phyloP scores from a whole-genome alignment of 2,797 vertebrate genomes.

The Pyrocephalus nanus region DNA sequence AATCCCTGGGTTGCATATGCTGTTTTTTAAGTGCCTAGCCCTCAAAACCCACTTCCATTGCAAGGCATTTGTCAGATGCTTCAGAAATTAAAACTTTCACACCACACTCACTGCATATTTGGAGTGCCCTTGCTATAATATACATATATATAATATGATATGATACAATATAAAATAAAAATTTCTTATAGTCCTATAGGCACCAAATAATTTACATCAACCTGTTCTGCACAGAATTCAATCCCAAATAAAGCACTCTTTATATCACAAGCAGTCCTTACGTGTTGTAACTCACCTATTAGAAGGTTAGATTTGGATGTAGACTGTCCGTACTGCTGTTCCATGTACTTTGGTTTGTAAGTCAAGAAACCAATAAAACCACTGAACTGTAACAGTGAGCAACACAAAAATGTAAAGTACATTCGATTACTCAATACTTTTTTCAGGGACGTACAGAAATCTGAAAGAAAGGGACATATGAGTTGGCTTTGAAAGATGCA shows the following conservation, averaged over 20 bases:
- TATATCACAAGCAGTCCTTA: neutral
- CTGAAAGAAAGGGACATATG: slow-evolving; percentile 72
- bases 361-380: slow-evolving; percentile 84
- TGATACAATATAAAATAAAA: neutral
- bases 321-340: slow-evolving; percentile 89
- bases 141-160: neutral
- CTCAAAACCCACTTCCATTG: neutral
- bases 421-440: slow-evolving; percentile 81
- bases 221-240: neutral
- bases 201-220: neutral
- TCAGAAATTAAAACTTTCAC: neutral
- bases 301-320: slow-evolving; percentile 86
- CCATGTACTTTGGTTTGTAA: slow-evolving; percentile 88
- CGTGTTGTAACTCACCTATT: slow-evolving; percentile 72
- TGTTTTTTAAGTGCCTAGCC: neutral
- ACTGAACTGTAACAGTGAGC: slow-evolving; percentile 79
- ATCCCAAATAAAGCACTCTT: neutral
- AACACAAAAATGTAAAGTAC: slow-evolving; percentile 78
- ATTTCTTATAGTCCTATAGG: neutral
- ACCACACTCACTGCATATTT: neutral
- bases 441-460: slow-evolving; percentile 84
- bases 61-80: neutral
- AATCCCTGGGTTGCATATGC: neutral
- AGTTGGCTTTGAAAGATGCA: neutral
- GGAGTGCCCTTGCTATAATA: neutral